These are phyloP conservation scores for Alauda arvensis DNA, from an alignment of 2,797 vertebrate genomes.

Conservation along the genomic window DNA sequence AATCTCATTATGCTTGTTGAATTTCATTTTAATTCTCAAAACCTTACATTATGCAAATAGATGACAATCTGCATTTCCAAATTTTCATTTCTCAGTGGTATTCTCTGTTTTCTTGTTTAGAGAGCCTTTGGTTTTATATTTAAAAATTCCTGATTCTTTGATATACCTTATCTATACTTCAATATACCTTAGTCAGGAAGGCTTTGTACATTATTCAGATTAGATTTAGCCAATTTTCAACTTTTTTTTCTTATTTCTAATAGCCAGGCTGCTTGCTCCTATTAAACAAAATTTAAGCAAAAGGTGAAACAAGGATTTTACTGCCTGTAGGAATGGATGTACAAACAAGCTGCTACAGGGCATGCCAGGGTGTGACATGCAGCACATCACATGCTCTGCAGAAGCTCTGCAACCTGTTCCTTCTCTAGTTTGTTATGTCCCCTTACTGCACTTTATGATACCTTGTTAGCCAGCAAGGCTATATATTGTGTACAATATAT, in stretches of 20 bases:
- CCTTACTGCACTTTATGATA: neutral
- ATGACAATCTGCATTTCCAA: neutral
- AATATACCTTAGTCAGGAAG: neutral
- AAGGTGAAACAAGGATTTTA: neutral
- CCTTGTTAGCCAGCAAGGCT: neutral
- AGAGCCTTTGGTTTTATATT: neutral
- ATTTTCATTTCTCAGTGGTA: neutral
- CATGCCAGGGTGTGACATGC: neutral
- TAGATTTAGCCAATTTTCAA: neutral
- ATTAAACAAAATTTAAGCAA: neutral
- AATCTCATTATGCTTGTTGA: neutral
- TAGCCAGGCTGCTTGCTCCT: neutral
- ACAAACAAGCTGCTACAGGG: slow-evolving; percentile 2
- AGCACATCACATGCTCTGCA: neutral
- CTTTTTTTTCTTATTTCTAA: neutral
- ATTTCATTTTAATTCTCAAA: neutral
- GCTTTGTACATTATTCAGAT: neutral
- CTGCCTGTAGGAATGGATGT: neutral
- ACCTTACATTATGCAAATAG: neutral
- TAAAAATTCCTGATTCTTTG: neutral
- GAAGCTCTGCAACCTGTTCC: neutral
- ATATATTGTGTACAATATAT: neutral
- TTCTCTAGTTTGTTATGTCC: neutral
- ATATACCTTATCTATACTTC: neutral
- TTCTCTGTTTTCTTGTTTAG: neutral